Percentiles rank a stretch among this genome's conserved stretches.
Evolutionary conservation across 2,113 vertebrate species (phyloP).

Genomic region (Amblyopsis rosae): DNA sequence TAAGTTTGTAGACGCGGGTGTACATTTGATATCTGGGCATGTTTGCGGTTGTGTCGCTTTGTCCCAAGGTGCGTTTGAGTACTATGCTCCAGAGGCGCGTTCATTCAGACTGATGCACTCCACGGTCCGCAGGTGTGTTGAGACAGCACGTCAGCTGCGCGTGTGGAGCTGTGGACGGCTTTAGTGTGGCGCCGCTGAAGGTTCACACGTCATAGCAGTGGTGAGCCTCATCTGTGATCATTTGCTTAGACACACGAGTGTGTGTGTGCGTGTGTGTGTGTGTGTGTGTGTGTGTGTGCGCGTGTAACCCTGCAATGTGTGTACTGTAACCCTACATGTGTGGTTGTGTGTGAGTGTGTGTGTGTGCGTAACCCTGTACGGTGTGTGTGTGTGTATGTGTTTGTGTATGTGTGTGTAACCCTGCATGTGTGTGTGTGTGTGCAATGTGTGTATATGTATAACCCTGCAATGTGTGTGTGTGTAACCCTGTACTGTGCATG

Average conservation of each 20-base stretch:
- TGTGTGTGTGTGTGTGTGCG: constrained; percentile 2
- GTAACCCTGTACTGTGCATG: not conserved
- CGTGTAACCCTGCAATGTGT: not conserved
- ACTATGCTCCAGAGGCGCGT: no score
- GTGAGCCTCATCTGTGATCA: not conserved
- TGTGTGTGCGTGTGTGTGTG: not conserved
- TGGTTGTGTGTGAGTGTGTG: not conserved
- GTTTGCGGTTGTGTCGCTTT: no score
- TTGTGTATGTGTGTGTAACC: not conserved
- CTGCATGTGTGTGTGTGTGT: not conserved
- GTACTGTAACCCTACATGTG: not conserved
- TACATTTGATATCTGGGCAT: no score
- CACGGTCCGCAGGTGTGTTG: no score
- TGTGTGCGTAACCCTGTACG: not conserved
- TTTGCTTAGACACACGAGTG: not conserved
- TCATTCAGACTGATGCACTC: no score
- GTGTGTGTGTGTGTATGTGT: not conserved
- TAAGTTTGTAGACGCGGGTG: no score
- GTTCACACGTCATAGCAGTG: not conserved
- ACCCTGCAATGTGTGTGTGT: not conserved
- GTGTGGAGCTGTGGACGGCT: no score
- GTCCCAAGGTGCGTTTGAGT: no score
- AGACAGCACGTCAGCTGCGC: no score
- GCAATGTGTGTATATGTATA: not conserved
- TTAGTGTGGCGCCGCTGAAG: not conserved